Conservation (phyloP, 2,797 vertebrate species). For the Siniperca undulata region DNA sequence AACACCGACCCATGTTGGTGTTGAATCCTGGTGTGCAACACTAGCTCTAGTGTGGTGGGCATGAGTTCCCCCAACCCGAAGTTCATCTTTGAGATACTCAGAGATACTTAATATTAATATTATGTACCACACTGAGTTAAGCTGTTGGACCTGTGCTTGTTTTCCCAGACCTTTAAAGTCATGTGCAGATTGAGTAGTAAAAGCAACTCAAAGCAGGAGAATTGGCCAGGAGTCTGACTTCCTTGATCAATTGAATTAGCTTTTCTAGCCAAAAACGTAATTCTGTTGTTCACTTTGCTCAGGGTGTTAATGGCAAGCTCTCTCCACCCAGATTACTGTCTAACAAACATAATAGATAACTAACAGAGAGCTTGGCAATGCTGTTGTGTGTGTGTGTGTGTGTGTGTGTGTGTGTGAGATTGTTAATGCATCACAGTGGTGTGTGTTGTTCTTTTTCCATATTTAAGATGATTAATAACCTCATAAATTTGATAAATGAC, state of each 20-base stretch:
- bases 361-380: not conserved
- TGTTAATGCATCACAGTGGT: slow-evolving; percentile 2
- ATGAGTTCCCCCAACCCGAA: not conserved
- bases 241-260: slow-evolving; percentile 32
- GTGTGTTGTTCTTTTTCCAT: not conserved
- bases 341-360: not conserved
- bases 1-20: not conserved
- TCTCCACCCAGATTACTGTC: slow-evolving; percentile 7
- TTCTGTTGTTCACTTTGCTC: slow-evolving; percentile 14
- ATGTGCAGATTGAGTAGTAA: slow-evolving; percentile 20
- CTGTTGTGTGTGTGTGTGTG: not conserved
- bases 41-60: not conserved
- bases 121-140: not conserved
- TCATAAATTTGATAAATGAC: slow-evolving; percentile 3
- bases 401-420: not conserved
- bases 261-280: slow-evolving; percentile 16
- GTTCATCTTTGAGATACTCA: not conserved
- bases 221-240: not conserved
- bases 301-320: not conserved
- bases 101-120: not conserved
- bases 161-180: slow-evolving; percentile 22
- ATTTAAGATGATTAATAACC: not conserved
- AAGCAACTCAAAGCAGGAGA: slow-evolving; percentile 3
- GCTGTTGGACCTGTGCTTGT: not conserved
- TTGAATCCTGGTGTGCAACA: not conserved